Evolutionary conservation across 2,888 invertebrate genomes (phyloP).

Genomic region (Drosophila formosana): DNA sequence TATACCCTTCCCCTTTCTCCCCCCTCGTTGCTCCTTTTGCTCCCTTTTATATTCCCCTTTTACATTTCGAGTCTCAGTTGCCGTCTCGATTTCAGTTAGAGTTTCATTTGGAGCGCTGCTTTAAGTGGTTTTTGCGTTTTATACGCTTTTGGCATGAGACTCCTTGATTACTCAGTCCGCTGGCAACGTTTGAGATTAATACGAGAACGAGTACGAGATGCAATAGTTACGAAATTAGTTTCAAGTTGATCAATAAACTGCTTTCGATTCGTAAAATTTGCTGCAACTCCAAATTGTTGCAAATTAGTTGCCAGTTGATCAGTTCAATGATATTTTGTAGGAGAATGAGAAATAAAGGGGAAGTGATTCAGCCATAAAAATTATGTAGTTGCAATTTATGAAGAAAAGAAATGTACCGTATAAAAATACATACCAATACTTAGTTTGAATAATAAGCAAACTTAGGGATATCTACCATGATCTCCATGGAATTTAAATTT

Average conservation of each 20-base stretch:
- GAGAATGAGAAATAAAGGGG: not conserved
- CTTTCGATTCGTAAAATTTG: not conserved
- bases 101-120: constrained; percentile 16
- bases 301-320: constrained; percentile 4
- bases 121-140: constrained; percentile 30
- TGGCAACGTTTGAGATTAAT: constrained; percentile 12
- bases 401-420: too few relatives aligned
- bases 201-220: not conserved
- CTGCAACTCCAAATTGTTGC: not conserved
- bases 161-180: constrained; percentile 14
- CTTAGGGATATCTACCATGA: too few relatives aligned
- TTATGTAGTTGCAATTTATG: too few relatives aligned
- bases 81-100: constrained; percentile 18
- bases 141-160: constrained; percentile 2
- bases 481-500: too few relatives aligned
- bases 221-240: constrained; percentile 21
- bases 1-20: not conserved
- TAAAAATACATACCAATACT: too few relatives aligned
- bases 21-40: not conserved
- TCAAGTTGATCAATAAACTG: constrained; percentile 10
- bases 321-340: not conserved
- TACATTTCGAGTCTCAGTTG: constrained; percentile 22
- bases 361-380: too few relatives aligned
- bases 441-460: too few relatives aligned
- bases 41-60: constrained; percentile 4